Conservation (phyloP, 53 echinoderm and acorn worm species). For the Patiria pectinifera region DNA sequence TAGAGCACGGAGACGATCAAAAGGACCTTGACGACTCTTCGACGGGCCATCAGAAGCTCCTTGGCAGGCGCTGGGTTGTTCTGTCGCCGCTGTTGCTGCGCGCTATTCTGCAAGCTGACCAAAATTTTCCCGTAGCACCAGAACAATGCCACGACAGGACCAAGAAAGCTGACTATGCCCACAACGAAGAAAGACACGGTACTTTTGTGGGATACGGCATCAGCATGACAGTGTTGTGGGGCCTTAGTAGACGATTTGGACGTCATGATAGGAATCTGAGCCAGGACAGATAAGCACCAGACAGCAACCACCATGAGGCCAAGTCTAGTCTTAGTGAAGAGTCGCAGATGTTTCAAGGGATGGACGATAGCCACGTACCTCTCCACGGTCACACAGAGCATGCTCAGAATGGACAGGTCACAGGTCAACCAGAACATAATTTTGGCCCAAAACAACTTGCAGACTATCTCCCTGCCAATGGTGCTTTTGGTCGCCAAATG, state of each 20-base stretch:
- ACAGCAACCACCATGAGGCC: not conserved
- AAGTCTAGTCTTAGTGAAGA: not conserved
- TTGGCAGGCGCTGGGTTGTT: conserved; percentile 47
- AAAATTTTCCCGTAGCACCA: conserved; percentile 40
- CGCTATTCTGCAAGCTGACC: not conserved
- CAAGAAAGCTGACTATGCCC: not conserved
- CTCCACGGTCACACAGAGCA: conserved; percentile 19
- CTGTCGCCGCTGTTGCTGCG: not conserved
- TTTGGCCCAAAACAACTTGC: not conserved
- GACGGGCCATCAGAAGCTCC: conserved; percentile 26
- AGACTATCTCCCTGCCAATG: not conserved
- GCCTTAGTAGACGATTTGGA: not conserved
- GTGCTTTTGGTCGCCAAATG: not conserved
- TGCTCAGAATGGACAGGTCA: conserved; percentile 15
- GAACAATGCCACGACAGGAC: not conserved
- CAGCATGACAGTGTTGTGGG: not conserved
- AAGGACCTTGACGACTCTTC: conserved; percentile 31
- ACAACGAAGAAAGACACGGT: no score
- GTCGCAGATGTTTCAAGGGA: not conserved
- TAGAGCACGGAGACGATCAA: conserved; percentile 7
- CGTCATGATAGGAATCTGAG: not conserved
- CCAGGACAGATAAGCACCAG: not conserved
- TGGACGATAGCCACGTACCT: conserved; percentile 19
- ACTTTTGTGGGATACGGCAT: no score
- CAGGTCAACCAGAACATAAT: not conserved